These are phyloP conservation scores for Rhabdophis nuchalis DNA, from an alignment of 2,797 vertebrate genomes.

Conservation along the genomic window DNA sequence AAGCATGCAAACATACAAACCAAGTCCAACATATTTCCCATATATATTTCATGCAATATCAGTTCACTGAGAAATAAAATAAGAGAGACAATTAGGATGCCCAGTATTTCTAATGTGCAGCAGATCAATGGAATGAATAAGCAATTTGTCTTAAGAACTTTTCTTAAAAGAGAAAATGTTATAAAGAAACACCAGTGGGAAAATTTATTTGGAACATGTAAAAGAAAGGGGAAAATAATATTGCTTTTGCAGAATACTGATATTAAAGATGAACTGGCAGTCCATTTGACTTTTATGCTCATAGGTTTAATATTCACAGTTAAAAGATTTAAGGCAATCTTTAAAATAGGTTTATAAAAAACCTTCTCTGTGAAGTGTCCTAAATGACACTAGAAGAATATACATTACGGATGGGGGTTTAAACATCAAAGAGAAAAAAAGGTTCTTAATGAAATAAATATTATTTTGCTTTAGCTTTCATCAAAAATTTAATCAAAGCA, in stretches of 20 bases:
- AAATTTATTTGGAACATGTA: conserved; percentile 13
- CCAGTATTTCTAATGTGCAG: background rate
- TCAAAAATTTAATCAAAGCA: conserved; percentile 18
- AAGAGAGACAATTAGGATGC: background rate
- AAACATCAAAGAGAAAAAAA: background rate
- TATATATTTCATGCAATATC: background rate
- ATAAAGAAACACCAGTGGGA: background rate
- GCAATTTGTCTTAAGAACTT: background rate
- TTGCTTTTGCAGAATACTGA: conserved; percentile 18
- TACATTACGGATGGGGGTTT: conserved; percentile 5
- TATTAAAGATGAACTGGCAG: conserved; percentile 13
- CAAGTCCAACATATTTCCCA: background rate
- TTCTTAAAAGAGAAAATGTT: background rate
- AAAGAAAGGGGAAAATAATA: conserved; percentile 14
- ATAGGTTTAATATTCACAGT: background rate
- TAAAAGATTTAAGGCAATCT: conserved; percentile 24
- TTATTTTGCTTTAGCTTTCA: conserved; percentile 18
- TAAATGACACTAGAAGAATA: background rate
- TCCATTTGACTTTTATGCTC: conserved; percentile 35
- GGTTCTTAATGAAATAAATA: conserved; percentile 20
- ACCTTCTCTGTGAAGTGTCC: conserved; percentile 7
- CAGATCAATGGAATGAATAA: background rate
- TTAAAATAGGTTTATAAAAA: conserved; percentile 23
- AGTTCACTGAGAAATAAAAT: background rate
- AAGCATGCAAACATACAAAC: background rate